Percentiles rank a stretch among this genome's conserved stretches.
phyloP scores from a whole-genome alignment of 1,140 invertebrate genomes.

The Microplitis mediator region DNA sequence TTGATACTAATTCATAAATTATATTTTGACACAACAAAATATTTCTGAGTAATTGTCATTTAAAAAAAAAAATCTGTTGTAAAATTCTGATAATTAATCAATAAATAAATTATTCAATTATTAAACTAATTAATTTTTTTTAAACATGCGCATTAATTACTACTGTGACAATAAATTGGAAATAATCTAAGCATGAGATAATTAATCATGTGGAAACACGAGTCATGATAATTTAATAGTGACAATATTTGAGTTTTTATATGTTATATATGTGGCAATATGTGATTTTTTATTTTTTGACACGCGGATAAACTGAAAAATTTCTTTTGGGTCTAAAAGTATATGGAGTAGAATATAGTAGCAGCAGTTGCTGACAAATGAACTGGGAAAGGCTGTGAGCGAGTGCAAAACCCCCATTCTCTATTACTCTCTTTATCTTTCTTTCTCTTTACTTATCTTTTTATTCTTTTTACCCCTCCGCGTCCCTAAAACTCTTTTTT shows the following conservation, averaged over 20 bases:
- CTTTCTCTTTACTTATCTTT: constrained; percentile 23
- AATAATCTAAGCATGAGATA: background rate
- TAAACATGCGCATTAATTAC: no score
- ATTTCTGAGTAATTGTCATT: no score
- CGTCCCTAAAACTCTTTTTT: constrained; percentile 5
- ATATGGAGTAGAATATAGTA: no score
- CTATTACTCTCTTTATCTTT: constrained; percentile 7
- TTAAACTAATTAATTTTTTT: no score
- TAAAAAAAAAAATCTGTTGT: no score
- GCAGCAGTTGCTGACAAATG: constrained; percentile 27
- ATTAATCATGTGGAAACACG: constrained; percentile 22
- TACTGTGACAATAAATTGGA: background rate
- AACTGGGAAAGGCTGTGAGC: constrained; percentile 11
- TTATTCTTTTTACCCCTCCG: constrained; percentile 20
- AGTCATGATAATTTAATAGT: constrained; percentile 26
- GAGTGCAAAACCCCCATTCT: background rate
- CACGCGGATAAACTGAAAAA: constrained; percentile 30
- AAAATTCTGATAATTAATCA: no score
- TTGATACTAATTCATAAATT: no score
- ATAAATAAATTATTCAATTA: no score
- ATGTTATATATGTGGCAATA: background rate
- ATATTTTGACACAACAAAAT: no score
- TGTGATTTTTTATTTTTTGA: constrained; percentile 25
- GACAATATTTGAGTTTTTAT: background rate
- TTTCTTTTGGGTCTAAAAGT: background rate